phyloP scores from a whole-genome alignment of 2,888 invertebrate genomes.

The Campaea margaritaria region DNA sequence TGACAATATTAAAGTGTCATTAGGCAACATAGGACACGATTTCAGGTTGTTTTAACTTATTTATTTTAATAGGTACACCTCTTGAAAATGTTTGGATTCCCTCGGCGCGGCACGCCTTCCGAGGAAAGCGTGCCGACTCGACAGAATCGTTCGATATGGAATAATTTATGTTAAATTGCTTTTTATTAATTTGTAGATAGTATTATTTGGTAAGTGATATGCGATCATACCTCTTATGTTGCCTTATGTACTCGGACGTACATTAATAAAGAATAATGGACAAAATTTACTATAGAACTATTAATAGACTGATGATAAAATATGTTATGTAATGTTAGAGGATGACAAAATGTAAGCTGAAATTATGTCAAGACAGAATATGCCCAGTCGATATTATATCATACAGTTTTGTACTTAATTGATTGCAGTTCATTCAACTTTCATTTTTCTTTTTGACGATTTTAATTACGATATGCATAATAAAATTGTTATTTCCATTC shows the following conservation, averaged over 20 bases:
- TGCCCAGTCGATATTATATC: constrained; percentile 40
- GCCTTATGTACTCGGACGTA: constrained; percentile 74
- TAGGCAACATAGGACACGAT: constrained; percentile 78
- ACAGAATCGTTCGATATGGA: constrained; percentile 58
- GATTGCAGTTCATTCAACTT: constrained; percentile 71
- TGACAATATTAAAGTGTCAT: constrained; percentile 74
- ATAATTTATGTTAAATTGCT: constrained; percentile 75
- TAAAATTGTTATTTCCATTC: constrained; percentile 58
- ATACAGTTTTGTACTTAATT: constrained; percentile 80
- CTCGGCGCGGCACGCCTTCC: constrained; percentile 51
- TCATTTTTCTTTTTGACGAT: constrained; percentile 83
- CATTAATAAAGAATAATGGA: constrained; percentile 78
- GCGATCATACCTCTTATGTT: constrained; percentile 70
- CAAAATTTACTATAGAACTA: constrained; percentile 83
- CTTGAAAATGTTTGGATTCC: constrained; percentile 49
- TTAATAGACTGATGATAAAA: constrained; percentile 84
- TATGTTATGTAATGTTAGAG: constrained; percentile 84
- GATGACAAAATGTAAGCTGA: constrained; percentile 82
- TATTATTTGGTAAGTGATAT: constrained; percentile 66
- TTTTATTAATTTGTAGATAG: constrained; percentile 74
- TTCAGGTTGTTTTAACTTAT: constrained; percentile 79
- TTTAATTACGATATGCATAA: constrained; percentile 55
- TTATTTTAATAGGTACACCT: constrained; percentile 72
- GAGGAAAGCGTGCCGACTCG: constrained; percentile 49
- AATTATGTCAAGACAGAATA: constrained; percentile 73